Conservation (phyloP, 2,797 vertebrate genomes). For the Siniperca obscura region DNA sequence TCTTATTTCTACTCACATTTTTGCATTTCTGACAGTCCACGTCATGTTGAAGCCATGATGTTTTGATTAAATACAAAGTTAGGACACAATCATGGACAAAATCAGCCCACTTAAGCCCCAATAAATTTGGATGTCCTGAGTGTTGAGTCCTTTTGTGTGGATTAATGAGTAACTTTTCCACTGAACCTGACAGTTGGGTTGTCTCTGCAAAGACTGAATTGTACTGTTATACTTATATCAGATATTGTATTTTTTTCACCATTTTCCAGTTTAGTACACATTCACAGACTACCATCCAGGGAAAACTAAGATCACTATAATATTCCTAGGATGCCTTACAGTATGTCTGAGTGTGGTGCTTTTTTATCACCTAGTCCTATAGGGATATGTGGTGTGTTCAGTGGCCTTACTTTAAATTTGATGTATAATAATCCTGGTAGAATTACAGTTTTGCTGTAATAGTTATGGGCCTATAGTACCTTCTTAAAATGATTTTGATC, state of each 20-base stretch:
- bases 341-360: background rate
- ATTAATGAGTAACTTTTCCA: constrained; percentile 4
- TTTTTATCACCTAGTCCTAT: background rate
- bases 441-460: background rate
- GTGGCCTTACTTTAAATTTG: background rate
- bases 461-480: background rate
- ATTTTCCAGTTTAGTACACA: background rate
- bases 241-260: background rate
- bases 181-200: constrained; percentile 1
- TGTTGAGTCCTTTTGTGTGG: background rate
- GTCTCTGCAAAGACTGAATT: constrained; percentile 18
- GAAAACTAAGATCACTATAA: background rate
- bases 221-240: background rate
- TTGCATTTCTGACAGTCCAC: background rate
- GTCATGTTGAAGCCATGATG: background rate
- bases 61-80: background rate
- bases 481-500: background rate
- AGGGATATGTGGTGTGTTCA: background rate
- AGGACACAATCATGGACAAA: background rate
- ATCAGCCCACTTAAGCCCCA: background rate
- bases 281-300: background rate
- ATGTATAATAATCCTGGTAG: rapidly evolving
- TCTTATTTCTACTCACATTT: background rate
- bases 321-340: background rate
- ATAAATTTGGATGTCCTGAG: background rate